Conservation (phyloP, 2,113 vertebrate genomes). For the Hylia prasina region DNA sequence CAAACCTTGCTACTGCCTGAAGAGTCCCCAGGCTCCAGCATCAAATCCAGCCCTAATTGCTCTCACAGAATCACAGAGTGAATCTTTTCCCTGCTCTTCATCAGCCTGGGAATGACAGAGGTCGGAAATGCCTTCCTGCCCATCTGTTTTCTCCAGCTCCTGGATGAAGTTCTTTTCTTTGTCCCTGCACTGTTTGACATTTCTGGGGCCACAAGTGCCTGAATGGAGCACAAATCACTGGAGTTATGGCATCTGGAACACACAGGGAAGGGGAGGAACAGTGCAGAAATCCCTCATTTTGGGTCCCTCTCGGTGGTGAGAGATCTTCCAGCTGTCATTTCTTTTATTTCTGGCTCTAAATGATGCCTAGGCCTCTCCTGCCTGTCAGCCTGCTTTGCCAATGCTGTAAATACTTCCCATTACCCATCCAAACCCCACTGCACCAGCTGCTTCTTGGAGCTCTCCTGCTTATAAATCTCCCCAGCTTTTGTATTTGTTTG, state of each 20-base stretch:
- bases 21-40: not conserved
- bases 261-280: not conserved
- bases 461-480: conserved; percentile 6
- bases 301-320: not conserved
- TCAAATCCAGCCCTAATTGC: not conserved
- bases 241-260: not conserved
- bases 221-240: not conserved
- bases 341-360: conserved; percentile 26
- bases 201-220: not conserved
- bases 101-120: not conserved
- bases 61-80: not conserved
- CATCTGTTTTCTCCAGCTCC: conserved; percentile 2
- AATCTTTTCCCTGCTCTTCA: not conserved
- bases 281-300: not conserved
- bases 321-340: conserved; percentile 17
- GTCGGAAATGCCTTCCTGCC: not conserved
- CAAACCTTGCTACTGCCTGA: not conserved
- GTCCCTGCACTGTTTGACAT: not conserved
- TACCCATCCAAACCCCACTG: not conserved
- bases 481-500: not conserved
- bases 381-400: conserved; percentile 31
- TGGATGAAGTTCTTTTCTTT: not conserved
- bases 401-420: conserved; percentile 1
- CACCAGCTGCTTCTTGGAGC: conserved; percentile 6
- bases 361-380: not conserved